Evolutionary conservation across 2,888 invertebrate species (phyloP), one percentile per base, ranked within the genome.

Genomic region (Choristoneura rosaceana): DNA sequence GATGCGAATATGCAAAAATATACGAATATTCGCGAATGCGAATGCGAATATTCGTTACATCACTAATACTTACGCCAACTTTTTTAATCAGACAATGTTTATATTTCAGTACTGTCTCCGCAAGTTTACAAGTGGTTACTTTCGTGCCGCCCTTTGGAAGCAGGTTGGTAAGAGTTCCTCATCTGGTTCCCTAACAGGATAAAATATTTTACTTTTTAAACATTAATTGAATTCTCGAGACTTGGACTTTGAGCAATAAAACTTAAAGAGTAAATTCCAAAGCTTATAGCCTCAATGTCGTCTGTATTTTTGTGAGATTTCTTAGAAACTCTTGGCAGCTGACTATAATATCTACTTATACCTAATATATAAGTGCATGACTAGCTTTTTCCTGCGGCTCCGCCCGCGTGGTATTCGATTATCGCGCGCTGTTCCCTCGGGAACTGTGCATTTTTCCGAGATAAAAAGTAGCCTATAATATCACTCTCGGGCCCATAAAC

Each of bases 251-350:
- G 41, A 41, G 38, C 41, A 4, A 61, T 61, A 25, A 14, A 68
- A 61, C 50, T 61, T 61, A n/a, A 60, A 38, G 61, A 50, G 47
- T 67, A 60, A 67, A 61, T 68, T 41, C 55, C 38, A 68, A 68
- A 50, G 17, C 50, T 66, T 55, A 55, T 10, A 25, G 25, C 25
- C 12, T 55, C 12, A 55, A 3, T 55, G 25, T 25, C 55, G 12
- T 55, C 15, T 55, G 25, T 55, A 55, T 25, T 25, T 25, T 25
- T 50, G 50, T 15, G 3, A 15, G 15, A 50, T 52, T 52, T 15
- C 50, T 50, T 50, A 15, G 15, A 47, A 47, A 14, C 12, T 3
- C 47, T 47, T 47, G 47, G 5, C 0, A 43, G 43, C 43, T 43
- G 9, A 9, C 10, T 25, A 25, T 25, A 25, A 25, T 25, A 25